These are phyloP conservation scores for Varanus komodoensis DNA, from an alignment of 2,113 vertebrate species.

Conservation along the genomic window DNA sequence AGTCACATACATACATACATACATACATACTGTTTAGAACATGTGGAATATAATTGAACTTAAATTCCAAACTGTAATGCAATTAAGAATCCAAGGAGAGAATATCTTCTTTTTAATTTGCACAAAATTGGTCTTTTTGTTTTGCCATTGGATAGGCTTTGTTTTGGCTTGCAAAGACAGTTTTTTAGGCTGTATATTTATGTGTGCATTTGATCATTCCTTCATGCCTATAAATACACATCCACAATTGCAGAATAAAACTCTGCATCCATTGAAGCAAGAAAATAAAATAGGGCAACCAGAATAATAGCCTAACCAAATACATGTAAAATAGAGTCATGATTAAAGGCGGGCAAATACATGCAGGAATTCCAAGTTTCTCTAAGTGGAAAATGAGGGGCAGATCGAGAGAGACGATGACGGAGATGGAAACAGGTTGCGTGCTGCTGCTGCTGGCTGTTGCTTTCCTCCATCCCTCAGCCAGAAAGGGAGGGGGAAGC, in stretches of 20 bases:
- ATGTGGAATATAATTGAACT: neutral
- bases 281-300: neutral
- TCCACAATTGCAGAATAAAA: neutral
- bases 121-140: neutral
- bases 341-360: no score
- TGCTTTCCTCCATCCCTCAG: conserved; percentile 51
- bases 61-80: neutral
- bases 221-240: neutral
- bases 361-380: no score
- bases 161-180: neutral
- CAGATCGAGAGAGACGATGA: no score
- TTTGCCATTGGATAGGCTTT: neutral
- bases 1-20: no score
- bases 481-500: conserved; percentile 2
- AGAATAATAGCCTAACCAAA: neutral
- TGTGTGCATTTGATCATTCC: neutral
- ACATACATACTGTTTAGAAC: neutral
- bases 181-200: neutral
- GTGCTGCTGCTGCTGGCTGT: no score
- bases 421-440: conserved; percentile 19
- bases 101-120: neutral
- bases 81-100: neutral
- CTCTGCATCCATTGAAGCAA: neutral
- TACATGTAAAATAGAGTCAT: neutral
- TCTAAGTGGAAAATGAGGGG: neutral